A percentile compares a stretch with the other conserved stretches of the same genome.
These are phyloP conservation scores for Mellilla xanthometata DNA, from an alignment of 2,888 invertebrate species.

Conservation along the genomic window DNA sequence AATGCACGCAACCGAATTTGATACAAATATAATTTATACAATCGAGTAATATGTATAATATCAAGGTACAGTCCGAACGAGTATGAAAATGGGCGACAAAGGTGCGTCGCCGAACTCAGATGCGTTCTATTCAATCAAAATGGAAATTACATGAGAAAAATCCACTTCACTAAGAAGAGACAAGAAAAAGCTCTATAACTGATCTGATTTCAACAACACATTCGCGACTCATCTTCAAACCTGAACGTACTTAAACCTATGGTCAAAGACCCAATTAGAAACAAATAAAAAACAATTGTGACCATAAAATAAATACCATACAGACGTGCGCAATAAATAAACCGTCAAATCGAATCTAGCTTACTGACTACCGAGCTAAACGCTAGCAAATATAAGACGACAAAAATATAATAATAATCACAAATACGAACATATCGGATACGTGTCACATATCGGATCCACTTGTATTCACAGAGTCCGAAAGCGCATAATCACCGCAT, in stretches of 20 bases:
- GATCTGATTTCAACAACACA: too few relatives aligned
- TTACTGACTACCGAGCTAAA: conserved; percentile 74
- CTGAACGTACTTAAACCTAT: background rate
- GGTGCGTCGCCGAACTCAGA: too few relatives aligned
- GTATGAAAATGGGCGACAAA: too few relatives aligned
- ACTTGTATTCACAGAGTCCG: conserved; percentile 57
- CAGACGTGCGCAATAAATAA: conserved; percentile 60
- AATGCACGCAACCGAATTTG: conserved; percentile 9
- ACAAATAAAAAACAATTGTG: conserved; percentile 53
- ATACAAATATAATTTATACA: conserved; percentile 8
- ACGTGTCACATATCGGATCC: conserved; percentile 62
- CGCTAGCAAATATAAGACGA: conserved; percentile 65
- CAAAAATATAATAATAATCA: conserved; percentile 53
- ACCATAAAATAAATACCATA: conserved; percentile 51
- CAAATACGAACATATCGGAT: conserved; percentile 59
- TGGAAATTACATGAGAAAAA: too few relatives aligned
- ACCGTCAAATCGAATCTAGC: conserved; percentile 66
- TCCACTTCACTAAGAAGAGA: too few relatives aligned
- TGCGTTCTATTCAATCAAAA: too few relatives aligned
- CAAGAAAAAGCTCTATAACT: too few relatives aligned
- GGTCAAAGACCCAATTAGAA: conserved; percentile 24
- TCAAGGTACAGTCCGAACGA: background rate
- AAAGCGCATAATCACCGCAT: conserved; percentile 63
- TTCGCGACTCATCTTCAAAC: background rate
- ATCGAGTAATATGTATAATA: conserved; percentile 6